Evolutionary conservation across 2,113 vertebrate genomes (phyloP).

Genomic region (Calonectris borealis): DNA sequence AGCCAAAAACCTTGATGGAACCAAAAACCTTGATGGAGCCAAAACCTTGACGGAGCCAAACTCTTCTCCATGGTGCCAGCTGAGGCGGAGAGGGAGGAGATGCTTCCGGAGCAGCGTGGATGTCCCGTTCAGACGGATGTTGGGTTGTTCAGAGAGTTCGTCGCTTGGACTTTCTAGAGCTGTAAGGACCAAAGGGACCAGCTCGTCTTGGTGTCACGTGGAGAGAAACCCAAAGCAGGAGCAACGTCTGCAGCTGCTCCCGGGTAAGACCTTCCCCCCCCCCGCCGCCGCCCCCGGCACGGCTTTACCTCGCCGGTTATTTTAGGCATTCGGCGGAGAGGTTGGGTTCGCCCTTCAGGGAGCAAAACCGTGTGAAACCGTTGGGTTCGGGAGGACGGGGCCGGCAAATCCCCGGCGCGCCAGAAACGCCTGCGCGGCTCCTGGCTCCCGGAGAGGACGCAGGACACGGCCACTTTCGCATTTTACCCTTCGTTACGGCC

Average conservation of each 20-base stretch:
- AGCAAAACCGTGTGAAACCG: no score
- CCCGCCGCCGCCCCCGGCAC: no score
- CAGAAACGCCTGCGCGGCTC: neutral
- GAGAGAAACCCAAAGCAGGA: neutral
- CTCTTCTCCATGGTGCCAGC: neutral
- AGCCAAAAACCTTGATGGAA: neutral
- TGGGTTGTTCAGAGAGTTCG: neutral
- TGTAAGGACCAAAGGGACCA: neutral
- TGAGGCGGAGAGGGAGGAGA: neutral
- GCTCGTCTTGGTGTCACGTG: neutral
- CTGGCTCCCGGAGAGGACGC: neutral
- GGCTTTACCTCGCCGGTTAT: neutral
- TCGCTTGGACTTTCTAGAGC: neutral
- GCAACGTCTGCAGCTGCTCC: neutral
- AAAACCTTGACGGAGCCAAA: neutral
- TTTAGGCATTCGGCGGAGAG: neutral
- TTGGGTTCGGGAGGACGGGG: neutral
- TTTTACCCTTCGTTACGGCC: neutral
- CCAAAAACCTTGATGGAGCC: neutral
- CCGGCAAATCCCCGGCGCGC: neutral
- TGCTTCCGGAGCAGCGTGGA: neutral
- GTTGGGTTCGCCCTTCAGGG: neutral
- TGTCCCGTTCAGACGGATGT: rapidly evolving
- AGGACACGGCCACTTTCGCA: rapidly evolving
- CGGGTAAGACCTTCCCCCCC: rapidly evolving